Conservation (phyloP, 2,113 vertebrate genomes). For the Eptatretus burgeri region DNA sequence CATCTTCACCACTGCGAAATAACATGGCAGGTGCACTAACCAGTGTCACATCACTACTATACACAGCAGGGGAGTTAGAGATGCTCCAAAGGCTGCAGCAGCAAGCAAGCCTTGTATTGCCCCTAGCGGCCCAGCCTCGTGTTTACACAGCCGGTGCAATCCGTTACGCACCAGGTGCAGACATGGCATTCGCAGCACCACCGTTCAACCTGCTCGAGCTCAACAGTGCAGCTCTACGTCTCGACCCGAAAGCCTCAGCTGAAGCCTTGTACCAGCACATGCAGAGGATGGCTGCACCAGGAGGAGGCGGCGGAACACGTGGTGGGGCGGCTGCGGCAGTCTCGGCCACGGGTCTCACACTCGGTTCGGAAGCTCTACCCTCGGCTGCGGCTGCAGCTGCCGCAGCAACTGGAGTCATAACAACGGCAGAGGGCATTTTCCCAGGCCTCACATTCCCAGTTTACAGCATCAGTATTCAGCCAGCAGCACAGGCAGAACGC, state of each 20-base stretch:
- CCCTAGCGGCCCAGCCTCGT: neutral
- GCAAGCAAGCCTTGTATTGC: neutral
- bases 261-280: slow-evolving; percentile 2
- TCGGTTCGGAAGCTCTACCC: no score
- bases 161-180: neutral
- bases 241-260: slow-evolving; percentile 1
- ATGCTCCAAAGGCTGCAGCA: slow-evolving; percentile 3
- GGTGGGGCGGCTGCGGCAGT: neutral
- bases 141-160: neutral
- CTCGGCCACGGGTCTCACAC: neutral
- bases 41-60: slow-evolving; percentile 1
- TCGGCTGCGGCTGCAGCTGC: neutral
- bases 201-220: slow-evolving; percentile 5
- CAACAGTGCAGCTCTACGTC: slow-evolving; percentile 2
- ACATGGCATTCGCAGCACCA: neutral
- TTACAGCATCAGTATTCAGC: slow-evolving; percentile 6
- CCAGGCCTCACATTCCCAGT: slow-evolving; percentile 5
- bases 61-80: slow-evolving; percentile 1
- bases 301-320: no score
- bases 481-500: slow-evolving; percentile 1
- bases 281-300: neutral
- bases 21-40: neutral
- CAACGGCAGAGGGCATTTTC: slow-evolving; percentile 4
- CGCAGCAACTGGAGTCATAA: slow-evolving; percentile 1
- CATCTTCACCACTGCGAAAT: neutral